Conservation (phyloP, 2,888 invertebrate genomes). For the Andrena marginata region DNA sequence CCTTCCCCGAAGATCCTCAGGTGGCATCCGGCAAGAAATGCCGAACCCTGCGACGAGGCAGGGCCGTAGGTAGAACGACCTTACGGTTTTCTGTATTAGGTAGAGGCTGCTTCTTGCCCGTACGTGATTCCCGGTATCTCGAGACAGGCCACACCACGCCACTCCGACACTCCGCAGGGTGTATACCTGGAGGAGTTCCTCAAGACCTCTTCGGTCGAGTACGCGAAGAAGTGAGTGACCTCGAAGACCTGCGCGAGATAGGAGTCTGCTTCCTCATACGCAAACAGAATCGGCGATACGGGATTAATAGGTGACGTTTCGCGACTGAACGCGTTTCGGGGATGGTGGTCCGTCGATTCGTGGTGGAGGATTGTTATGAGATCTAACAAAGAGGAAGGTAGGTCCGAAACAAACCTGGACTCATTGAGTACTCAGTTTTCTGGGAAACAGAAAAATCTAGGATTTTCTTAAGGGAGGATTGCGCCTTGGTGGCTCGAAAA, state of each 20-base stretch:
- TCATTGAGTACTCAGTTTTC: too few species aligned
- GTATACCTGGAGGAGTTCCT: slow-evolving; percentile 63
- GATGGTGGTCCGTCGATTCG: neutral
- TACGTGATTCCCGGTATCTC: slow-evolving; percentile 76
- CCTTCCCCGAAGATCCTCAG: slow-evolving; percentile 66
- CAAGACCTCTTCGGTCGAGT: slow-evolving; percentile 57
- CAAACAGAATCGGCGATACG: slow-evolving; percentile 73
- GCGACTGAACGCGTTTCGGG: slow-evolving; percentile 10
- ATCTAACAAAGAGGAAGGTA: neutral
- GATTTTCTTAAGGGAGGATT: too few species aligned
- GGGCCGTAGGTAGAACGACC: slow-evolving; percentile 65
- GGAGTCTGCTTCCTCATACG: slow-evolving; percentile 76
- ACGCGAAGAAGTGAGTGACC: slow-evolving; percentile 81
- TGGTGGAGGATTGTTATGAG: neutral
- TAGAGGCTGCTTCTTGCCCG: slow-evolving; percentile 79
- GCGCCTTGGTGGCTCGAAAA: too few species aligned
- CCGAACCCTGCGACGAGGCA: slow-evolving; percentile 60
- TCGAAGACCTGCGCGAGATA: slow-evolving; percentile 70
- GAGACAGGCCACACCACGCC: slow-evolving; percentile 62
- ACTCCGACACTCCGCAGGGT: slow-evolving; percentile 56
- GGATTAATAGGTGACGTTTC: slow-evolving; percentile 4
- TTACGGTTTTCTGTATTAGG: slow-evolving; percentile 84
- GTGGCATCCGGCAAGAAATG: slow-evolving; percentile 61
- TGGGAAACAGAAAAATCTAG: too few species aligned
- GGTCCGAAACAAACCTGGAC: too few species aligned